Base-by-base conservation (phyloP, 2,797 vertebrate genomes). In the Sebastes vulpes region DNA sequence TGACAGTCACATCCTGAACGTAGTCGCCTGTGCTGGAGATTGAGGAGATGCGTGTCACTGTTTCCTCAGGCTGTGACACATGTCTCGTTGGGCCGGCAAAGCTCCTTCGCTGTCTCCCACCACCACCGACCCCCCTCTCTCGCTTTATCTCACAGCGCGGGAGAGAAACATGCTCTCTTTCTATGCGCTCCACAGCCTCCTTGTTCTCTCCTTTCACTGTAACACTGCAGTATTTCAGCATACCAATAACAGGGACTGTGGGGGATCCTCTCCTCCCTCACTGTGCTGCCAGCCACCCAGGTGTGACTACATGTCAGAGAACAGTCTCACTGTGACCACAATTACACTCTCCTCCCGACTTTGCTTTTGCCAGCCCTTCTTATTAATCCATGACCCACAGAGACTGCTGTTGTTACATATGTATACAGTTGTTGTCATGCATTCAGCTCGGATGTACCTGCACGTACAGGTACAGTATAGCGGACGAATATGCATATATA, bases 251-350 rank as follows among this genome's bases (percentile, higher is more conserved):
- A 28, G 65, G 79, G 82, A 88, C 90, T 89, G 90, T 90, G 89
- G 89, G 93, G 85, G 85, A 92, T 92, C 90, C 81, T 93, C 83
- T 72, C 35, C 77, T 92, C 77, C 77, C 85, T 88, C 77, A 59
- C 69, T 54, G 66, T 42, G 79, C 90, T 87, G 87, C 87, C 86
- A 86, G 81, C 92, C 91, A 92, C 83, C 94, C 93, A 95, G 95
- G 94, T 96, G 94, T 96, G 95, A 96, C 93, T 85, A 16, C 75
- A 88, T 95, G 95, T 96, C 95, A 94, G 91, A 77, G 89, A 93
- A 90, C 83, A 89, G 86, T 87, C 92, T 94, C 92, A 85, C 87
- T 85, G 89, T 32, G 65, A 88, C 88, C 81, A 87, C 94, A 94
- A 93, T 95, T 95, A 95, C 90, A 90, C 79, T 90, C 70, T 67